Evolutionary conservation across 2,888 invertebrate species (phyloP).

Genomic region (Lasioglossum lativentre): DNA sequence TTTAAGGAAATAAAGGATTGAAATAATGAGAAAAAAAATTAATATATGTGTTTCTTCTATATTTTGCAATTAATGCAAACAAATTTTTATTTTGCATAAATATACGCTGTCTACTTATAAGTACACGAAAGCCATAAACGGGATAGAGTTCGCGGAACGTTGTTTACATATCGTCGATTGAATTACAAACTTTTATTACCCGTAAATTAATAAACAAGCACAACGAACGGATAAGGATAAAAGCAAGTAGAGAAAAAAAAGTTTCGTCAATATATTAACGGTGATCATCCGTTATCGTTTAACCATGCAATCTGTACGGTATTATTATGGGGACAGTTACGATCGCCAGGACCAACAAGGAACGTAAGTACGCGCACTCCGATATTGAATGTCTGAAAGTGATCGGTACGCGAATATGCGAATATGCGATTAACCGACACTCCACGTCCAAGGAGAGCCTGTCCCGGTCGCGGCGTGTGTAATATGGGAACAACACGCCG

Average conservation of each 20-base stretch:
- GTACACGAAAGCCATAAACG: background rate
- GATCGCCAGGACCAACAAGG: background rate
- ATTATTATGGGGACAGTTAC: background rate
- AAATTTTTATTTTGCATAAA: background rate
- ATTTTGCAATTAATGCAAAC: background rate
- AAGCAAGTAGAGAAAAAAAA: background rate
- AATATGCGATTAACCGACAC: constrained; percentile 58
- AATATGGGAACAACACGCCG: constrained; percentile 37
- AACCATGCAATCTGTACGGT: background rate
- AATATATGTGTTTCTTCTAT: background rate
- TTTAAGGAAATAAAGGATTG: too few species aligned
- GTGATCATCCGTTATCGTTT: background rate
- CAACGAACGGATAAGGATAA: background rate
- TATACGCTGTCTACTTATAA: background rate
- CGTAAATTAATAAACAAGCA: background rate
- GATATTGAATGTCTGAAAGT: constrained; percentile 48
- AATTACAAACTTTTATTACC: background rate
- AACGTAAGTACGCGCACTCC: background rate
- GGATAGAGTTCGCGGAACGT: background rate
- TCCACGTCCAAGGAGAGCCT: constrained; percentile 69
- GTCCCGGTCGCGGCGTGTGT: constrained; percentile 43
- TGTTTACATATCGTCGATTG: background rate
- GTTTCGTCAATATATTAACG: background rate
- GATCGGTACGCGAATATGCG: constrained; percentile 39
- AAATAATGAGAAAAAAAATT: background rate